Percentiles rank a stretch among this genome's conserved stretches.
phyloP scores from a whole-genome alignment of 2,888 invertebrate species.

The Polydrusus pterygomalis region DNA sequence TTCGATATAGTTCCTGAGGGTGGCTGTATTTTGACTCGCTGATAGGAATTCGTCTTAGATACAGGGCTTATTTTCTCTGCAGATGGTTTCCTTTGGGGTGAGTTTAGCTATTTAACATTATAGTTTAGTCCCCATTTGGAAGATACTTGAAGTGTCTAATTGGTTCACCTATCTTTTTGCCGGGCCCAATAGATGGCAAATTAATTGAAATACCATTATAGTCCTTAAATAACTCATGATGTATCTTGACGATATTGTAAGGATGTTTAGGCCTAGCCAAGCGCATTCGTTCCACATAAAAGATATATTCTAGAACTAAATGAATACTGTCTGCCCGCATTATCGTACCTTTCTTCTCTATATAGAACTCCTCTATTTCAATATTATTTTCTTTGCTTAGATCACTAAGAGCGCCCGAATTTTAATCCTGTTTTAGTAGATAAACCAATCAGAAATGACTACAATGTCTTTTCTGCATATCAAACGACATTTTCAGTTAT shows the following conservation, averaged over 20 bases:
- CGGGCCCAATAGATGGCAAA: not conserved
- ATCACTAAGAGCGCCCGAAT: not conserved
- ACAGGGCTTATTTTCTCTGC: not conserved
- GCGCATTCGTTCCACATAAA: conserved; percentile 2
- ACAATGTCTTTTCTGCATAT: not conserved
- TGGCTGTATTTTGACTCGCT: not conserved
- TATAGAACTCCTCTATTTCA: conserved; percentile 8
- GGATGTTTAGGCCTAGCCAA: conserved; percentile 7
- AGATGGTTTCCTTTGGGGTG: not conserved
- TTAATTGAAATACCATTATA: not conserved
- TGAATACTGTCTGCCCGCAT: not conserved
- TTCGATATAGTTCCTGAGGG: not conserved
- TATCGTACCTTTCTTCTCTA: not conserved
- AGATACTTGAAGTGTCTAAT: not conserved
- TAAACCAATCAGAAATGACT: not conserved
- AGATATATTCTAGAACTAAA: not conserved
- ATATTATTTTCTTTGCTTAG: not conserved
- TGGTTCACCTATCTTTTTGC: conserved; percentile 3
- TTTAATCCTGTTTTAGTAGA: conserved; percentile 1
- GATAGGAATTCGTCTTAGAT: conserved; percentile 1
- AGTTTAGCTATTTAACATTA: not conserved
- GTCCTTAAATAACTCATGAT: not conserved
- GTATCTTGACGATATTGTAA: not conserved
- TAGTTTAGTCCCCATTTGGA: not conserved
- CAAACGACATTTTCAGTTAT: no score